Base-by-base conservation (phyloP, 2,113 vertebrate genomes). In the Alexandromys fortis region DNA sequence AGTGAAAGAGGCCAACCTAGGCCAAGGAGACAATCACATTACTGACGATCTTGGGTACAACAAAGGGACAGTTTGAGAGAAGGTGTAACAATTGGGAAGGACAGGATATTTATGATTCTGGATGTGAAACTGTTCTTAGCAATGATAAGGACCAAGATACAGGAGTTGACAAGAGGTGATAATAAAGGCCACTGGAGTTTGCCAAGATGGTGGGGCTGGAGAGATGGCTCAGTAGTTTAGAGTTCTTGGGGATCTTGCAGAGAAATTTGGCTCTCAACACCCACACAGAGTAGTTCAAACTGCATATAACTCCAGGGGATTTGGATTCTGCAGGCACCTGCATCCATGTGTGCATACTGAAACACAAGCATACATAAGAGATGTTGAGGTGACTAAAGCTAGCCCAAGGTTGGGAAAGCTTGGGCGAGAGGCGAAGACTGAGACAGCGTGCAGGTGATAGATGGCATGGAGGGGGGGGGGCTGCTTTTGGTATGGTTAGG, bases 381-480 rank as follows among this genome's bases (percentile, higher is more conserved):
- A 28, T 42, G 8, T 6, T 45, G 58, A 45, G 82, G 26, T 45
- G 26, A 63, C 55, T 63, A 63, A 28, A 16, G 52, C 5, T 17
- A 30, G 26, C 24, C 4, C 4, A n/a, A 67, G 68, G 49, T 4
- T 12, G 19, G n/a, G 0, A 0, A 0, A 35, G 38, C 88, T 86
- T 14, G 13, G 42, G 77, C 5, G 11, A 0, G 21, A 55, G 63
- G 30, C 55, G 38, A 42, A 58, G 68, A 11, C 0, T 7, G 0
- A 3, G n/a, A 11, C 0, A 5, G 30, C n/a, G 11, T 13, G 0
- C 30, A 30, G 16, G 30, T 47, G 47, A 7, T n/a, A 42, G 3
- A 0, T 1, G 33, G 28, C 67, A 42, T 0, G 0, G 38, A 14
- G 47, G 26, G 33, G 47, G 26, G 33, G 4, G 38, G 3, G 49